Conservation (phyloP, 2,113 vertebrate species). For the Petromus typicus region DNA sequence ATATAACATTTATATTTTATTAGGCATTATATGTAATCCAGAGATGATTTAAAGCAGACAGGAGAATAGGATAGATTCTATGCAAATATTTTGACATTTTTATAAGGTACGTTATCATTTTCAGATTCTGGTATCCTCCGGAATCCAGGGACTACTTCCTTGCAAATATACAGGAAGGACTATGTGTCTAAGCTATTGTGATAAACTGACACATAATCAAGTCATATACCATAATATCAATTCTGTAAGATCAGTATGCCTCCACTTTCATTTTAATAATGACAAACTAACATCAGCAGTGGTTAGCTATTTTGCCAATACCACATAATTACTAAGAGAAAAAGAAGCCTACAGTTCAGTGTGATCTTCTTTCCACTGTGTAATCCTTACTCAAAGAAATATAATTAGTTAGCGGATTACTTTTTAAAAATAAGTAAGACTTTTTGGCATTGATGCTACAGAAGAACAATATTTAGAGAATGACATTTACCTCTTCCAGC, state of each 20-base stretch:
- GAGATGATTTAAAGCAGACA: neutral
- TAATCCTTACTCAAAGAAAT: neutral
- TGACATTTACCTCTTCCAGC: constrained; percentile 14
- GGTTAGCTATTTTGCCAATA: neutral
- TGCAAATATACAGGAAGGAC: neutral
- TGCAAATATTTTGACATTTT: neutral
- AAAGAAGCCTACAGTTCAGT: neutral
- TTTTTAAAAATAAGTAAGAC: neutral
- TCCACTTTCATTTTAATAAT: neutral
- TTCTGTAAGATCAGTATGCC: neutral
- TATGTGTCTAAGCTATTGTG: neutral
- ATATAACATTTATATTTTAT: neutral
- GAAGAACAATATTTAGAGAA: neutral
- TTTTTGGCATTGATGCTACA: constrained; percentile 13
- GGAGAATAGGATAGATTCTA: neutral
- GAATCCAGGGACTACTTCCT: neutral
- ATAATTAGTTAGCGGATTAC: neutral
- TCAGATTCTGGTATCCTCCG: neutral
- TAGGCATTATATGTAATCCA: neutral
- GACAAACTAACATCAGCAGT: neutral
- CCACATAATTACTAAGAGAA: neutral
- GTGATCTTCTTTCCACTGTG: neutral
- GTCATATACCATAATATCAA: neutral
- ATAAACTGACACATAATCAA: neutral
- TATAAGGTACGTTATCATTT: neutral